A percentile compares a stretch with the other conserved stretches of the same genome.
Evolutionary conservation across 2,888 invertebrate genomes (phyloP).

Genomic region (Meandrusa payeni): DNA sequence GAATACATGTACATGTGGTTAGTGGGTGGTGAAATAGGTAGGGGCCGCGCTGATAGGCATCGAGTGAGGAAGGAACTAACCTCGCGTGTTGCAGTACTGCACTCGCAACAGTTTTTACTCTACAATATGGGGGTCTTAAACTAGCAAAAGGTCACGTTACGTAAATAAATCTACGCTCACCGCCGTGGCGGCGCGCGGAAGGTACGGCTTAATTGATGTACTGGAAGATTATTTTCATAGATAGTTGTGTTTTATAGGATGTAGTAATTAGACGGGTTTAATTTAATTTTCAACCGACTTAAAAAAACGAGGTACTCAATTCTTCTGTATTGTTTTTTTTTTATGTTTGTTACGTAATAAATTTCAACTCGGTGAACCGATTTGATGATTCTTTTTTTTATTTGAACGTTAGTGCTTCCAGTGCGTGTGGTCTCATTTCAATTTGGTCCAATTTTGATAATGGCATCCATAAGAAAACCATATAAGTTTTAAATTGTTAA

Average conservation of each 20-base stretch:
- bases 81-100: constrained; percentile 34
- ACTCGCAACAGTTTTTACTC: constrained; percentile 26
- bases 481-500: too few species aligned
- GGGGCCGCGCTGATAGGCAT: constrained; percentile 12
- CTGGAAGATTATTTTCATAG: constrained; percentile 11
- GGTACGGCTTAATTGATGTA: constrained; percentile 20
- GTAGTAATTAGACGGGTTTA: neutral
- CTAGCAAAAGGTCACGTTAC: constrained; percentile 43
- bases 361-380: too few species aligned
- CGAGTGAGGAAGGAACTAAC: constrained; percentile 27
- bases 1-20: constrained; percentile 4
- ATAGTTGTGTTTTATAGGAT: neutral
- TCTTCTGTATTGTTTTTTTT: too few species aligned
- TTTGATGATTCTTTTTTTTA: too few species aligned
- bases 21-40: constrained; percentile 7
- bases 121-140: constrained; percentile 11
- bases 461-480: too few species aligned
- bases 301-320: too few species aligned
- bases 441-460: too few species aligned
- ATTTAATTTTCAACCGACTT: too few species aligned
- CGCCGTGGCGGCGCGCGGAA: constrained; percentile 17
- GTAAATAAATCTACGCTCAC: constrained; percentile 43
- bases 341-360: too few species aligned
- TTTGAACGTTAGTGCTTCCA: too few species aligned
- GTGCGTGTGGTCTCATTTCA: too few species aligned